These are phyloP conservation scores for Bombycilla garrulus DNA, from an alignment of 2,113 vertebrate genomes.

Conservation along the genomic window DNA sequence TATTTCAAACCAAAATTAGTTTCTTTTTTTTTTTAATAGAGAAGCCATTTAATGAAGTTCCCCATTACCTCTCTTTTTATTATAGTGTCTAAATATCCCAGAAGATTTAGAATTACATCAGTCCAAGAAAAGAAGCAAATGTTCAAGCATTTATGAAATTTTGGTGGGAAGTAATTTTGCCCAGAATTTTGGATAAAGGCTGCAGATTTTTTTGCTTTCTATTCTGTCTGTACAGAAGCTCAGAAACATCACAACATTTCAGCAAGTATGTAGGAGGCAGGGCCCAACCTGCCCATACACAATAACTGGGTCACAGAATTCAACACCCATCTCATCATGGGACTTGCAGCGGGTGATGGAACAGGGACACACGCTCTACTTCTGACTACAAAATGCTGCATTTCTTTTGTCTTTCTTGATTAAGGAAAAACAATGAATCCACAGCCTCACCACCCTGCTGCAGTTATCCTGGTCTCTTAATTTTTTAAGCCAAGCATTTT, in stretches of 20 bases:
- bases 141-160: neutral
- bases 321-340: neutral
- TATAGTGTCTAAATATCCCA: neutral
- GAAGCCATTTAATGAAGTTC: neutral
- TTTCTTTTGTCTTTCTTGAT: neutral
- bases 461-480: neutral
- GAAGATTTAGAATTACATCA: neutral
- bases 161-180: neutral
- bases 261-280: neutral
- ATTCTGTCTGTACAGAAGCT: neutral
- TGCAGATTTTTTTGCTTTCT: neutral
- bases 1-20: neutral
- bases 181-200: neutral
- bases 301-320: constrained; percentile 25
- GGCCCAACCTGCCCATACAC: neutral
- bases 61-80: neutral
- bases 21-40: neutral
- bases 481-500: neutral
- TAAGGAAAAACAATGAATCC: neutral
- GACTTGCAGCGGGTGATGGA: neutral
- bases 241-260: neutral
- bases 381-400: neutral
- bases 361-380: neutral
- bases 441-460: neutral
- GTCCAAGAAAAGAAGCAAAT: neutral